Percentiles rank a stretch among this genome's conserved stretches.
Conservation (phyloP, 2,888 invertebrate genomes). For the Gerris lacustris region DNA sequence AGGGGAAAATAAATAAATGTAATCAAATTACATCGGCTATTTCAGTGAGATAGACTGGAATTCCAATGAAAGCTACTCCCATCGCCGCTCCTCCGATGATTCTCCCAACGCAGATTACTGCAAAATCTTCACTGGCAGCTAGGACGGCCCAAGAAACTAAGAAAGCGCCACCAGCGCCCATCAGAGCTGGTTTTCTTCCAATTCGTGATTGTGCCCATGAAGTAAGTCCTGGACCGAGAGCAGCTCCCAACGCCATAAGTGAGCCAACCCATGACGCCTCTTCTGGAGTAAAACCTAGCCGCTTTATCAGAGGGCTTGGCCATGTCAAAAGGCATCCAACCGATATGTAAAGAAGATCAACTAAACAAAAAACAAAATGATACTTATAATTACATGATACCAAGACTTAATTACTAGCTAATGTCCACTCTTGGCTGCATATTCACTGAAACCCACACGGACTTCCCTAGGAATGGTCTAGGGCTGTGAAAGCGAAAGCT, state of each 20-base stretch:
- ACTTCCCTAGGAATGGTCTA: too few relatives aligned
- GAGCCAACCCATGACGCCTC: slow-evolving; percentile 6
- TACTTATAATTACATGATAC: too few relatives aligned
- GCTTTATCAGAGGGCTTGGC: not conserved
- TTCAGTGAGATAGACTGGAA: slow-evolving; percentile 5
- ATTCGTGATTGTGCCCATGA: not conserved
- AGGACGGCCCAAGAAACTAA: not conserved
- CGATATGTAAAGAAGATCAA: slow-evolving; percentile 1
- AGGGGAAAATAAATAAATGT: too few relatives aligned
- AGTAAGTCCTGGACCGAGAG: not conserved
- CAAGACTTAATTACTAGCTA: too few relatives aligned
- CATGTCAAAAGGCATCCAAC: slow-evolving; percentile 3
- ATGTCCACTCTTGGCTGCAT: too few relatives aligned
- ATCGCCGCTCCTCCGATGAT: not conserved
- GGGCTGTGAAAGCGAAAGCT: too few relatives aligned
- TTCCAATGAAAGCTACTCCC: slow-evolving; percentile 4
- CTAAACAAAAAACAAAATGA: not conserved
- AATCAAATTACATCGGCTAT: not conserved
- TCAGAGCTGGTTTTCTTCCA: slow-evolving; percentile 1
- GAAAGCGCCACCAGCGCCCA: not conserved
- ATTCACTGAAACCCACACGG: too few relatives aligned
- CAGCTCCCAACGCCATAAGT: slow-evolving; percentile 8
- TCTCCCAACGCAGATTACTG: not conserved
- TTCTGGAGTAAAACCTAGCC: not conserved
- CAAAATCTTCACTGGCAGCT: not conserved